These are phyloP conservation scores for Menidia beryllina DNA, from an alignment of 2,113 vertebrate genomes.

Conservation along the genomic window DNA sequence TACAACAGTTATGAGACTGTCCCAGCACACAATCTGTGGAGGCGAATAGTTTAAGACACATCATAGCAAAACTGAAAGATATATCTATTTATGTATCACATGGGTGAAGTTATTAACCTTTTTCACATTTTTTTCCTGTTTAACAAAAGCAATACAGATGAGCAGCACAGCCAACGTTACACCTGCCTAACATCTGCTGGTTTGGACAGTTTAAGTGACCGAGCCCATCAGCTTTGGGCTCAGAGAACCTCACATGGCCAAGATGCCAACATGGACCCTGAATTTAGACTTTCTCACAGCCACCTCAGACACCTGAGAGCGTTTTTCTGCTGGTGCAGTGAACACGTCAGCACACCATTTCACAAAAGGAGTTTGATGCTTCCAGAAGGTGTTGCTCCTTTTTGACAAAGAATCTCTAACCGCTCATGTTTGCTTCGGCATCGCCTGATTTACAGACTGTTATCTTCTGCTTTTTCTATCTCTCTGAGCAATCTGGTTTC, in stretches of 20 bases:
- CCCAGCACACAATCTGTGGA: background rate
- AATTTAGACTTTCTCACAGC: constrained; percentile 1
- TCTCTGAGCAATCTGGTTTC: constrained; percentile 71
- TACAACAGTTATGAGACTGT: background rate
- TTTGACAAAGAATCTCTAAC: constrained; percentile 38
- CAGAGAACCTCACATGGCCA: background rate
- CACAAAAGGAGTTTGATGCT: constrained; percentile 34
- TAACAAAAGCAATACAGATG: background rate
- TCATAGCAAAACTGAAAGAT: background rate
- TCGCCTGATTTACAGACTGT: constrained; percentile 58
- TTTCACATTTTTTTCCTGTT: background rate
- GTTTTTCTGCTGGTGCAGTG: constrained; percentile 26
- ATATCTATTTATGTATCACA: background rate
- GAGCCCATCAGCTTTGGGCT: background rate
- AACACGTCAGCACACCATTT: constrained; percentile 41
- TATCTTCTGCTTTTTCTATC: constrained; percentile 62
- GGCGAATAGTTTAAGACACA: background rate
- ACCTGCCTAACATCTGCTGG: background rate
- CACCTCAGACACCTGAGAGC: constrained; percentile 18
- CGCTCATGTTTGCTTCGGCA: constrained; percentile 39
- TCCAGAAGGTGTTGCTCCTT: constrained; percentile 52
- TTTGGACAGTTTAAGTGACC: background rate
- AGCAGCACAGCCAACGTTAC: background rate
- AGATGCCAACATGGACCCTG: no score
- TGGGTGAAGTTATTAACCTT: background rate